These are phyloP conservation scores for Leptura quadrifasciata DNA, from an alignment of 2,888 invertebrate species.

Conservation along the genomic window DNA sequence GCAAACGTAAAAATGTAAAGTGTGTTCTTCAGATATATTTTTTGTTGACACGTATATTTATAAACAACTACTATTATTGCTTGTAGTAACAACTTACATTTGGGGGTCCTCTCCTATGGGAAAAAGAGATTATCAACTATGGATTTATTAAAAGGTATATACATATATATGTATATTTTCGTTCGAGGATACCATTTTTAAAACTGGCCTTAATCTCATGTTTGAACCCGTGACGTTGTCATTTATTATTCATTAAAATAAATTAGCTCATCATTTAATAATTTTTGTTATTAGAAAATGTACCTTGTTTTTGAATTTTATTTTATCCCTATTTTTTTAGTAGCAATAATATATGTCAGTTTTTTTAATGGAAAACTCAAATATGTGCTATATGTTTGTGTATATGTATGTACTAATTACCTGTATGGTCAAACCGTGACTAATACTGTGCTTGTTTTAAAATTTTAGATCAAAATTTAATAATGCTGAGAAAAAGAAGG, in stretches of 20 bases:
- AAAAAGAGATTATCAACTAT: conserved; percentile 51
- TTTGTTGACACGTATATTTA: background rate
- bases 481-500: too few species aligned
- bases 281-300: background rate
- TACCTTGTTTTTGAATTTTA: background rate
- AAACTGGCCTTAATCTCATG: conserved; percentile 38
- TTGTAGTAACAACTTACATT: conserved; percentile 51
- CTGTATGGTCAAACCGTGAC: background rate
- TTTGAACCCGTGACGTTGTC: background rate
- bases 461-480: background rate
- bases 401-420: conserved; percentile 21
- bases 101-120: conserved; percentile 49
- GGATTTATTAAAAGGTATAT: conserved; percentile 49
- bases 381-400: conserved; percentile 24
- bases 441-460: background rate
- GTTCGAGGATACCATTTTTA: conserved; percentile 32
- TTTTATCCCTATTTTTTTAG: background rate
- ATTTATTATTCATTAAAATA: background rate
- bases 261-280: background rate
- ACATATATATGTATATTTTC: conserved; percentile 42
- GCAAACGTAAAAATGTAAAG: background rate
- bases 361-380: conserved; percentile 35
- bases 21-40: background rate
- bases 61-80: conserved; percentile 43
- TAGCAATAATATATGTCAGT: background rate